Base-by-base conservation (phyloP, 2,797 vertebrate species). In the Sebastes taczanowskii region DNA sequence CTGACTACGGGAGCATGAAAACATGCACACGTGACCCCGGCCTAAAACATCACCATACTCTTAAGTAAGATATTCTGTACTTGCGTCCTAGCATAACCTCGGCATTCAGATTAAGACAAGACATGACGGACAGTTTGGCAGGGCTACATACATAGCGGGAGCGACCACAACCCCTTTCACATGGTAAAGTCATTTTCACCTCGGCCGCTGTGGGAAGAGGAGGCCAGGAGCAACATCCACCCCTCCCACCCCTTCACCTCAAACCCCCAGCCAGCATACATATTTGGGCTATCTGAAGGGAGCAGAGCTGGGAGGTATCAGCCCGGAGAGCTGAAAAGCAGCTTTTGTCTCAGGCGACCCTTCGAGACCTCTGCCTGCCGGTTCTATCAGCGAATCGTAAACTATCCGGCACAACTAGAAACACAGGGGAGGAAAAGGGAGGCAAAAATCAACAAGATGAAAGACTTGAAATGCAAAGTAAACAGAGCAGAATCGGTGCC, bases 151-250 rank as follows among this genome's bases (percentile, higher is more conserved):
- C 58, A 46, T 52, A 73, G 81, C 64, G 30, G 74, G 78, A 84
- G 74, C 77, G 3, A 79, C 87, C 76, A 13, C 75, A 78, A 78
- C 78, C 46, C 73, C 81, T 55, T 52, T 89, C 84, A 74, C 82
- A 88, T 92, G 94, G 91, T 91, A 93, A 94, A 94, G 91, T 82
- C 86, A 93, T 95, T 95, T 95, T 94, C 93, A 94, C 92, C 88
- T 93, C 74, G 27, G 84, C 79, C 75, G 32, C 82, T 81, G 77
- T 71, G 86, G 84, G 90, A 91, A 80, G 85, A 78, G 85, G 59
- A 74, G 80, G 89, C 93, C 85, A 86, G 90, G 81, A 92, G 86
- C 84, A 88, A 88, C 86, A 77, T 78, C 76, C 79, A 74, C 74
- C 78, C 71, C 74, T 49, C 77, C 79, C 69, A 2, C 56, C 73